A percentile compares a stretch with the other conserved stretches of the same genome.
These are phyloP conservation scores for Polypterus bichir DNA, from an alignment of 2,113 vertebrate species.

Conservation along the genomic window DNA sequence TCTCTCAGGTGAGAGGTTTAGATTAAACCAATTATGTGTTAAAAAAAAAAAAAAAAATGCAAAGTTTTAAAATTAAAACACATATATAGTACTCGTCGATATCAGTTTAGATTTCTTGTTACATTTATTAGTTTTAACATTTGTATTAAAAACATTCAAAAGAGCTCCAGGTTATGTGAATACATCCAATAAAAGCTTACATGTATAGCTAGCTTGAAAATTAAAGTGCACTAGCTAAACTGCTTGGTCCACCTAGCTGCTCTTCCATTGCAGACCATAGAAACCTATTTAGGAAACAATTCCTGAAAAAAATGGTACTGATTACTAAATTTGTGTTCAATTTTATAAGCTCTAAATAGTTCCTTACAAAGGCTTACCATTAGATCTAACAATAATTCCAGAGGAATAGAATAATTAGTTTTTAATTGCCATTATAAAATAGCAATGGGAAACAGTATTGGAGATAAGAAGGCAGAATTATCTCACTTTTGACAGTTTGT, in stretches of 20 bases:
- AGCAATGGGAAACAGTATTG: conserved; percentile 61
- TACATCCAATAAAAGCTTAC: background rate
- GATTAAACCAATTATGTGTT: too few species aligned
- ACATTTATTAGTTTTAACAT: background rate
- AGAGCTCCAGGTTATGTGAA: background rate
- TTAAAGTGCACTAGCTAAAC: background rate
- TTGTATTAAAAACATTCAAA: conserved; percentile 9
- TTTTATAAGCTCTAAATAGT: conserved; percentile 36
- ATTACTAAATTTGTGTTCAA: background rate
- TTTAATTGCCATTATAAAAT: conserved; percentile 57
- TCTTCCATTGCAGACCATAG: background rate
- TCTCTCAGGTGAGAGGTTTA: too few species aligned
- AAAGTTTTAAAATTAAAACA: background rate
- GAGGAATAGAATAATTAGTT: conserved; percentile 60
- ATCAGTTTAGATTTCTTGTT: background rate
- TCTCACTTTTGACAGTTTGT: too few species aligned
- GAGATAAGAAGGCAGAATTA: conserved; percentile 43
- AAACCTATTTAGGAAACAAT: conserved; percentile 20
- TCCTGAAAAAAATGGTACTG: background rate
- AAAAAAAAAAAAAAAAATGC: too few species aligned
- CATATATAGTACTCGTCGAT: background rate
- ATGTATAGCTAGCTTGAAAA: conserved; percentile 25
- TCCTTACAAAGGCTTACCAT: conserved; percentile 72
- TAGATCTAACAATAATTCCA: conserved; percentile 62
- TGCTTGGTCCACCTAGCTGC: background rate